These are phyloP conservation scores for Kryptopterus vitreolus DNA, from an alignment of 2,797 vertebrate species.

Conservation along the genomic window DNA sequence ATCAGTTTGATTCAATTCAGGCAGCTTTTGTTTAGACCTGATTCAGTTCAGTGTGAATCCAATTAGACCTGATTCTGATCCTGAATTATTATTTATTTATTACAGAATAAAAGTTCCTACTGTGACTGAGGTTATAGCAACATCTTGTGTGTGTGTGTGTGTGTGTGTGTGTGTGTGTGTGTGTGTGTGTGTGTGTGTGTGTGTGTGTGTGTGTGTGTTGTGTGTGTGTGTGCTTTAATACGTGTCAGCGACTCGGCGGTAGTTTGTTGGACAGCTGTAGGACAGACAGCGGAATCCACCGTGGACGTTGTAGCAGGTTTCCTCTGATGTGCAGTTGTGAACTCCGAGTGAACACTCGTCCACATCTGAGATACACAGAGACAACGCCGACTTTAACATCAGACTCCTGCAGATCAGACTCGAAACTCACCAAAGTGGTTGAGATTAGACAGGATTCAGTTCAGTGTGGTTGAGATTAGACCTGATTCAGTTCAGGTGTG, in stretches of 20 bases:
- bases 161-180: constrained; percentile 1
- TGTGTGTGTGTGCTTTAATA: constrained; percentile 67
- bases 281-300: constrained; percentile 86
- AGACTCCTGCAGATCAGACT: background rate
- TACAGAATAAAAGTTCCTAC: background rate
- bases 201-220: constrained; percentile 30
- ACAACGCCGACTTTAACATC: background rate
- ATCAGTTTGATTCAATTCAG: too few relatives aligned
- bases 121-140: background rate
- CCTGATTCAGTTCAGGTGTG: background rate
- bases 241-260: constrained; percentile 82
- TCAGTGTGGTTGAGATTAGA: too few relatives aligned
- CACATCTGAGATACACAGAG: constrained; percentile 72
- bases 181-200: constrained; percentile 1
- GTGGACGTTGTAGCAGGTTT: constrained; percentile 87
- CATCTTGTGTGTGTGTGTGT: background rate
- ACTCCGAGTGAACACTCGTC: constrained; percentile 84
- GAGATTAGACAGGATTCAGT: too few relatives aligned
- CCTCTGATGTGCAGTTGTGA: constrained; percentile 83
- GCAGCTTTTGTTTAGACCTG: too few relatives aligned
- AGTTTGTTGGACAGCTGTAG: constrained; percentile 84
- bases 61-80: too few relatives aligned
- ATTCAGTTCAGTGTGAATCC: too few relatives aligned
- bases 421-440: too few relatives aligned
- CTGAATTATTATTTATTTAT: background rate